phyloP scores from a whole-genome alignment of 2,113 vertebrate genomes.

The Sciurus niger region DNA sequence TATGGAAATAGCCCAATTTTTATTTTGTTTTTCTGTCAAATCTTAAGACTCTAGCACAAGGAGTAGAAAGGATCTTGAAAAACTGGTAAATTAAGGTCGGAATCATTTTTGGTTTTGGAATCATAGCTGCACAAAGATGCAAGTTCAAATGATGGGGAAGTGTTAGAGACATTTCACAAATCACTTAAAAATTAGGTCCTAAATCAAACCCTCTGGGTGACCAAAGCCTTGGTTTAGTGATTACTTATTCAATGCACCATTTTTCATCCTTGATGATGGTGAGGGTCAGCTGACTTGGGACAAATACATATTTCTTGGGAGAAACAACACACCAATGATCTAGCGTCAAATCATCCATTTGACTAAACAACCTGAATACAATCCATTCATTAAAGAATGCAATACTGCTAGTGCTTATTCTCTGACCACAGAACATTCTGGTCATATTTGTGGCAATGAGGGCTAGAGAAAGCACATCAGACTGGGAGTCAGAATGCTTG shows the following conservation, averaged over 20 bases:
- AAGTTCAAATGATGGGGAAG: neutral
- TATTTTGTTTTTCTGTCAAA: neutral
- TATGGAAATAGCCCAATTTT: conserved; percentile 2
- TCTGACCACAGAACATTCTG: neutral
- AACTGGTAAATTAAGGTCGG: neutral
- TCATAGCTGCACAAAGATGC: neutral
- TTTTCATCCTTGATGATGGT: neutral
- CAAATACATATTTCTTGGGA: neutral
- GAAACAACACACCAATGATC: neutral
- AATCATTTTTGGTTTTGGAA: neutral
- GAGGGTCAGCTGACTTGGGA: neutral
- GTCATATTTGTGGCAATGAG: neutral
- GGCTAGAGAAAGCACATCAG: neutral
- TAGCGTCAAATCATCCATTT: neutral
- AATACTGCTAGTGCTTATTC: neutral
- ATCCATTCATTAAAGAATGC: neutral
- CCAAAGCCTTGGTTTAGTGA: neutral
- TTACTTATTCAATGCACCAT: neutral
- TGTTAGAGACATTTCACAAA: neutral
- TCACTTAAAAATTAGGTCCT: conserved; percentile 29
- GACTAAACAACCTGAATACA: neutral
- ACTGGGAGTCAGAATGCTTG: neutral
- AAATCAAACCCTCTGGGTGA: neutral
- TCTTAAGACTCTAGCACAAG: neutral
- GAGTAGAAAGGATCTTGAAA: conserved; percentile 6